These are phyloP conservation scores for Calonectris borealis DNA, from an alignment of 2,113 vertebrate genomes.

Conservation along the genomic window DNA sequence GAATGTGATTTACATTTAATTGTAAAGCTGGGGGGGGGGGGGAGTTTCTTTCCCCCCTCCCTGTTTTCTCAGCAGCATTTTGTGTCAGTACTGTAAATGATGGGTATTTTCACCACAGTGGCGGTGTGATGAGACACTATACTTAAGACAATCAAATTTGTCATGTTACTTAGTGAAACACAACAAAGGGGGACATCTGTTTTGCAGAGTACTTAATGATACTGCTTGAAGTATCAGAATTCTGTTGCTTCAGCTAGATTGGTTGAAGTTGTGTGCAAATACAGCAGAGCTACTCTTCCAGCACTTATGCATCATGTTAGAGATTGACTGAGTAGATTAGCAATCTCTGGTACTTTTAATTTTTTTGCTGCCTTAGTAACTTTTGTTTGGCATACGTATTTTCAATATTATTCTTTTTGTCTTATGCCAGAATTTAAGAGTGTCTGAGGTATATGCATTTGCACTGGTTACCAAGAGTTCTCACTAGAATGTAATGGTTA, in stretches of 20 bases:
- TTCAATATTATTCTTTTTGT: neutral
- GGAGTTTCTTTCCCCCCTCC: neutral
- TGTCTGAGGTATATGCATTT: neutral
- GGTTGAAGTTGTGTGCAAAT: neutral
- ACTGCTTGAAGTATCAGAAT: neutral
- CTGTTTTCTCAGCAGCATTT: neutral
- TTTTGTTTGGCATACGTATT: neutral
- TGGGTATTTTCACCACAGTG: neutral
- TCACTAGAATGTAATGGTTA: neutral
- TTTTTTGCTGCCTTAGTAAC: neutral
- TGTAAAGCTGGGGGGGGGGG: neutral
- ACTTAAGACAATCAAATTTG: neutral
- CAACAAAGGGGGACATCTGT: neutral
- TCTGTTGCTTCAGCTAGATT: neutral
- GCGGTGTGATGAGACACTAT: neutral
- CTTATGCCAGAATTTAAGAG: neutral
- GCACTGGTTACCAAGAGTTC: neutral
- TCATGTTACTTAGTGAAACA: neutral
- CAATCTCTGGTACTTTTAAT: neutral
- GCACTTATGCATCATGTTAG: neutral
- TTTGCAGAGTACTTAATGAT: neutral
- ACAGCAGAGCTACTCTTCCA: neutral
- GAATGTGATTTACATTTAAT: neutral
- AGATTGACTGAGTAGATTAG: neutral
- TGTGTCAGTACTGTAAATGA: neutral